Base-by-base conservation (phyloP, 2,888 invertebrate genomes). In the Polydrusus tereticollis region DNA sequence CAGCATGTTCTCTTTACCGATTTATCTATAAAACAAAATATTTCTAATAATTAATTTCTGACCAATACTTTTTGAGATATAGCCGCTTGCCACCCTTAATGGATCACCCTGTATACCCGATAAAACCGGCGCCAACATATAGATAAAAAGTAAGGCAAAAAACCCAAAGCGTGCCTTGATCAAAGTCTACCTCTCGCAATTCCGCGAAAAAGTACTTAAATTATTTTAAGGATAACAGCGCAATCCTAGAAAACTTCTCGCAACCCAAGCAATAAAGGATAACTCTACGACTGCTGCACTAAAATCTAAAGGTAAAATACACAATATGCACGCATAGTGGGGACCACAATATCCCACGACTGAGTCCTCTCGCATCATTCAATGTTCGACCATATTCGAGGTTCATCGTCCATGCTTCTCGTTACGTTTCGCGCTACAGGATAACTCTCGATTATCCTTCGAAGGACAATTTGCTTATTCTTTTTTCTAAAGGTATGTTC, bases 401-500 rank as follows among this genome's bases (percentile, higher is more conserved):
- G 41, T 21, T 50, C 36, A 43, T 38, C 41, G 58, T n/a, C 3
- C 21, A n/a, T 52, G 57, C 18, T 10, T 36, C 20, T 16, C 45
- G 21, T 16, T 57, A n/a, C 50, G 41, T 4, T 38, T 14, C 33
- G 36, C 52, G 64, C 47, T 14, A 43, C 5, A 62, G 29, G 50
- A 64, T 52, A 58, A 58, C 6, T 0, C 20, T 70, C 38, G 57
- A 41, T 7, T 26, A 16, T 16, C 16, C 41, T 45, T 63, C 57
- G 41, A 57, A 60, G 62, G 67, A 59, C 58, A 8, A 47, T 20
- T 69, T 10, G 1, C 3, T 1, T 60, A 59, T 59, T 59, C 59
- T 71, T 71, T 55, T n/a, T 64, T 58, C 26, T 43, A 66, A 45
- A 38, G 73, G 69, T 45, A 73, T 73, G 73, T 55, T 62, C 50